Evolutionary conservation across 2,888 invertebrate species (phyloP), one percentile per base, ranked within the genome.

Genomic region (Myopa tessellatipennis): DNA sequence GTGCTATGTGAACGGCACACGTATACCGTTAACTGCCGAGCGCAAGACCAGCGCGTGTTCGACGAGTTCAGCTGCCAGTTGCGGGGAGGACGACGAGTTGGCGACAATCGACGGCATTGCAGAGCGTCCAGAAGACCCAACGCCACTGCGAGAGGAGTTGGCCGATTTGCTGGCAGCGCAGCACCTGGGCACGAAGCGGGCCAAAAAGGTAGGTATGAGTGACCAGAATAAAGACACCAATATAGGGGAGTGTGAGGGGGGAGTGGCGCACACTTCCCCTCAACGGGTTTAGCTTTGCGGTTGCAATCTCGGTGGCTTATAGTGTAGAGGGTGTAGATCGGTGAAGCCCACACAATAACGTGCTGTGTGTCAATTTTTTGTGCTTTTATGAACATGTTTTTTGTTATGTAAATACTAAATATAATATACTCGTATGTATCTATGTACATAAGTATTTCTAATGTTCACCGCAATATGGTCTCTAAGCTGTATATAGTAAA

Each of bases 31-130:
- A 77, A 26, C 67, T 1, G 52, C 55, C 40, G 92, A 92, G 61
- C 89, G 93, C 75, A 93, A 93, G 85, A 90, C 91, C 77, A 95
- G 95, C 2, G 93, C 94, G 79, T 95, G 95, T 85, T 94, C 94
- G 8, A 93, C 93, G 4, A 94, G 93, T 84, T 94, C 94, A 71
- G 90, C 93, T 68, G 90, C 93, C 68, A 94, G 95, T 87, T 82
- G 81, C 55, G 94, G 94, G 80, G 94, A 76, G 14, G 65, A 65
- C 14, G 36, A 63, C 63, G 94, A 80, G 94, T 94, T 67, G 94
- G 92, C 69, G 79, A 81, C 18, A 79, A 77, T 8, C 74, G 72
- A 2, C 34, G 83, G 81, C 10, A 85, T 84, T 67, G 82, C 82
- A 2, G 85, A 85, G 7, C 84, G 84, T 34, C 83, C 82, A 4